These are phyloP conservation scores for Amphipoea oculea DNA, from an alignment of 2,888 invertebrate species.

Conservation along the genomic window DNA sequence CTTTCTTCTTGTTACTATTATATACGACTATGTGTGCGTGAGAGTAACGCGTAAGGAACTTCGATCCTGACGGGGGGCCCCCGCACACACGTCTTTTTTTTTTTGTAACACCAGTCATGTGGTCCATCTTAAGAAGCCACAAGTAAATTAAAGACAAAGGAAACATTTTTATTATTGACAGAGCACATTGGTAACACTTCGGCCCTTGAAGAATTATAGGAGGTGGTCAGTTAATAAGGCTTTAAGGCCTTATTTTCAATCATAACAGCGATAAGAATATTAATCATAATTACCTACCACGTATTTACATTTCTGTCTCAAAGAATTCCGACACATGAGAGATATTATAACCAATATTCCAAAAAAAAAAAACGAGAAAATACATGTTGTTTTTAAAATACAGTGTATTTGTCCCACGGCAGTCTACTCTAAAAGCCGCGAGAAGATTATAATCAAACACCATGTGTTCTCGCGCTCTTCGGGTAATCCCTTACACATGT, in stretches of 20 bases:
- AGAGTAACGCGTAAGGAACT: neutral
- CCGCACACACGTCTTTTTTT: neutral
- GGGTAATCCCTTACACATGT: conserved; percentile 47
- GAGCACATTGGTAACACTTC: neutral
- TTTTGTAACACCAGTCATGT: neutral
- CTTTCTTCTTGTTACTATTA: neutral
- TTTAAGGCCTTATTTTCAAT: neutral
- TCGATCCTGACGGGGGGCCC: neutral
- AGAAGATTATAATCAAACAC: conserved; percentile 12
- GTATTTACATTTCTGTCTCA: neutral
- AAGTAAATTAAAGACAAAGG: neutral
- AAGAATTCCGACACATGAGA: neutral
- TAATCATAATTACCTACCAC: neutral
- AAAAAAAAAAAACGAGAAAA: neutral
- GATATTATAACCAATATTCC: neutral
- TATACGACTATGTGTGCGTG: neutral
- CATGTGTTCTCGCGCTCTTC: conserved; percentile 10
- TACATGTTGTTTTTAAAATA: neutral
- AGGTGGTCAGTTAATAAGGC: neutral
- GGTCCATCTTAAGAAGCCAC: neutral
- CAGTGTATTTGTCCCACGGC: neutral
- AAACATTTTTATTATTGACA: neutral
- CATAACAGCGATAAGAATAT: neutral
- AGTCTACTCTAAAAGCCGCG: neutral
- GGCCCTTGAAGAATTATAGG: neutral